A percentile compares a stretch with the other conserved stretches of the same genome.
Evolutionary conservation across 2,113 vertebrate genomes (phyloP).

Genomic region (Carettochelys insculpta): DNA sequence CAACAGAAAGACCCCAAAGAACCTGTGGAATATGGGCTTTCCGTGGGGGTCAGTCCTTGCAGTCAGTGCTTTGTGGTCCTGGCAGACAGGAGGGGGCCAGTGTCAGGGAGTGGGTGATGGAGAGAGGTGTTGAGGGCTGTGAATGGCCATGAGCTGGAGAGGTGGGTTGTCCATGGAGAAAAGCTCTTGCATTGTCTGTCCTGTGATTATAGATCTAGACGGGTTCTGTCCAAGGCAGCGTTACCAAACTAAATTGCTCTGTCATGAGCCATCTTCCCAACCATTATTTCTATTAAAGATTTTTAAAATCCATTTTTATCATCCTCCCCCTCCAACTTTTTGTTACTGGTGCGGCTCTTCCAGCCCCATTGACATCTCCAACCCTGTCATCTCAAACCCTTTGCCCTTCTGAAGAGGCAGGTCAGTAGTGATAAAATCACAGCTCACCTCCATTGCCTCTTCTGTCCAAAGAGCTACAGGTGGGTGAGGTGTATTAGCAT

Average conservation of each 20-base stretch:
- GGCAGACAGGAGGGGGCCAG: neutral
- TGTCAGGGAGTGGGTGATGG: neutral
- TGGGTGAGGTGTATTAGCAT: neutral
- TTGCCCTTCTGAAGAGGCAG: neutral
- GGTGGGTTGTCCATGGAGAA: neutral
- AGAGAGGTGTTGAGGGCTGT: neutral
- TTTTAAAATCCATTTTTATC: neutral
- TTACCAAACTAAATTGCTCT: neutral
- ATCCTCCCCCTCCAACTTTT: neutral
- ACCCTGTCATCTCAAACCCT: neutral
- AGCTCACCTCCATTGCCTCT: neutral
- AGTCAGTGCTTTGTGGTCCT: neutral
- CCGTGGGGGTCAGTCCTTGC: neutral
- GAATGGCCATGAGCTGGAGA: neutral
- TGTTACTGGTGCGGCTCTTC: neutral
- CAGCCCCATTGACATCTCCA: neutral
- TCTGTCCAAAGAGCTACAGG: neutral
- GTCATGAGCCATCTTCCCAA: neutral
- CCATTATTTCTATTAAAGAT: neutral
- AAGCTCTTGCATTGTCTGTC: neutral
- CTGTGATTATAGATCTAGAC: neutral
- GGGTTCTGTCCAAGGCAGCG: neutral
- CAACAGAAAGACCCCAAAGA: neutral
- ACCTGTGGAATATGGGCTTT: neutral
- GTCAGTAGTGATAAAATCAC: neutral